Evolutionary conservation across 2,113 vertebrate species (phyloP).

Genomic region (Sorex araneus): DNA sequence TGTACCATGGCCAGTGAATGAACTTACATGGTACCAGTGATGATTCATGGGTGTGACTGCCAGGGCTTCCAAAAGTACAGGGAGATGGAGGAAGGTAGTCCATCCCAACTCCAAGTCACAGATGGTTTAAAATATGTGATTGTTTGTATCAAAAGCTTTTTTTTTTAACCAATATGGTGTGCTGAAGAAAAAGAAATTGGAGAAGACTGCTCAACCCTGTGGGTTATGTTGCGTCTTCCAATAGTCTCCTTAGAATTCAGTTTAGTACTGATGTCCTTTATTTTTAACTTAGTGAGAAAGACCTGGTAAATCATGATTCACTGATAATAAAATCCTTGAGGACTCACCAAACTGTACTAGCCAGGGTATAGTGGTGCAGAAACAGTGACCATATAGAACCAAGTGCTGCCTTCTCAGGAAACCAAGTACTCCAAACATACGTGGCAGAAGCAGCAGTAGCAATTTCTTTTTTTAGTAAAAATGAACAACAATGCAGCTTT

Average conservation of each 20-base stretch:
- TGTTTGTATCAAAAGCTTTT: background rate
- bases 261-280: background rate
- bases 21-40: too few species aligned
- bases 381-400: background rate
- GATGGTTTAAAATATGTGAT: background rate
- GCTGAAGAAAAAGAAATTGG: constrained; percentile 3
- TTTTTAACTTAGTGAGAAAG: background rate
- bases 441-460: too few species aligned
- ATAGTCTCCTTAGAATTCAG: background rate
- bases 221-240: background rate
- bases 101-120: too few species aligned
- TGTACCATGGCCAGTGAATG: too few species aligned
- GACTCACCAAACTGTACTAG: background rate
- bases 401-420: background rate
- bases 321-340: background rate
- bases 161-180: background rate
- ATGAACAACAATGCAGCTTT: too few species aligned
- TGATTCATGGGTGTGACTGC: too few species aligned
- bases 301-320: background rate
- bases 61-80: too few species aligned
- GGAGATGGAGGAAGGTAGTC: too few species aligned
- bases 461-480: too few species aligned
- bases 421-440: too few species aligned
- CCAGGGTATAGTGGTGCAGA: background rate
- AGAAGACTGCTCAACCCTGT: background rate